Evolutionary conservation across 2,888 invertebrate species (phyloP).

Genomic region (Pyrgus malvae): DNA sequence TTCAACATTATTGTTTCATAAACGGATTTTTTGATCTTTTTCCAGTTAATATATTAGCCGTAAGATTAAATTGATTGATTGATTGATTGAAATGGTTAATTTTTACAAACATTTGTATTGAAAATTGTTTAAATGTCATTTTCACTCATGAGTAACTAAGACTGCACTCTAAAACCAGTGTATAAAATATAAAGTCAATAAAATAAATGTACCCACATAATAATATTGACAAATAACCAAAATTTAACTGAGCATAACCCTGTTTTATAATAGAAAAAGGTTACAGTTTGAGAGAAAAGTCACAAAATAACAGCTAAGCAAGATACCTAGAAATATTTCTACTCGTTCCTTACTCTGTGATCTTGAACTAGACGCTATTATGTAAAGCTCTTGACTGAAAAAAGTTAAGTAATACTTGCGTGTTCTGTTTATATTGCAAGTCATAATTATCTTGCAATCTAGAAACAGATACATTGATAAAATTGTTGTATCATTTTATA

Average conservation of each 20-base stretch:
- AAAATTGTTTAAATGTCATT: too few relatives aligned
- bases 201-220: too few relatives aligned
- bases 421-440: not conserved
- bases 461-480: not conserved
- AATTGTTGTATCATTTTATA: not conserved
- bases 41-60: too few relatives aligned
- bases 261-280: not conserved
- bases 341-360: not conserved
- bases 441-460: not conserved
- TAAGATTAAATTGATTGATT: too few relatives aligned
- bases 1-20: too few relatives aligned
- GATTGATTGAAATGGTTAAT: too few relatives aligned
- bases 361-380: slow-evolving; percentile 1
- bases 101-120: too few relatives aligned
- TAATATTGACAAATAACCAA: too few relatives aligned
- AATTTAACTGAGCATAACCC: not conserved
- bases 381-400: slow-evolving; percentile 1
- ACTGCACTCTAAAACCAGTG: too few relatives aligned
- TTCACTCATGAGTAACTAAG: too few relatives aligned
- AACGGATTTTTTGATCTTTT: too few relatives aligned
- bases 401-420: not conserved
- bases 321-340: not conserved
- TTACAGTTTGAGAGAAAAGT: not conserved
- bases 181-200: too few relatives aligned
- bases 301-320: not conserved